Evolutionary conservation across 2,888 invertebrate species (phyloP).

Genomic region (Philereme transversata): DNA sequence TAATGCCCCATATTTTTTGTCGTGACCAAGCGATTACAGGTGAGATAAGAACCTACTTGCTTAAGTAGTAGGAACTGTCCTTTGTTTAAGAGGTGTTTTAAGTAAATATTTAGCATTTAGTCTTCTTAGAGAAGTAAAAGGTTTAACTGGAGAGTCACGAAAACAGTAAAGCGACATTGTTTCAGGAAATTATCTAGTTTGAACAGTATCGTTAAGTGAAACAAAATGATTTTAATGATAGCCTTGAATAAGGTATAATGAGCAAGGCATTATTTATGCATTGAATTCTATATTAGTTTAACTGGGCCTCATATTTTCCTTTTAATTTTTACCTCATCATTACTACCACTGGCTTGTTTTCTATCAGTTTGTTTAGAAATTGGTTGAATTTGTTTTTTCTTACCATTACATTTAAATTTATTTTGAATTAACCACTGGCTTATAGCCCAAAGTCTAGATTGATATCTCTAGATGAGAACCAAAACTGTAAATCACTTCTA

Average conservation of each 20-base stretch:
- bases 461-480: too few species aligned
- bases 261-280: too few species aligned
- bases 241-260: neutral
- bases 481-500: too few species aligned
- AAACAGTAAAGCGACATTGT: conserved; percentile 28
- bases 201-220: conserved; percentile 28
- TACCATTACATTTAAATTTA: too few species aligned
- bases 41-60: neutral
- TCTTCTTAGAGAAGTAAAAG: neutral
- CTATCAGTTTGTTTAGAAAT: too few species aligned
- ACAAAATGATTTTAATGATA: conserved; percentile 28
- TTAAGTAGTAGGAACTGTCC: neutral
- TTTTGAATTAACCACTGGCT: too few species aligned
- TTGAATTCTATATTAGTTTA: too few species aligned
- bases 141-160: conserved; percentile 37
- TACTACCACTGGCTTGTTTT: too few species aligned
- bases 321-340: too few species aligned
- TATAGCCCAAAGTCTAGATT: too few species aligned
- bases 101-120: conserved; percentile 9
- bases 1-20: conserved; percentile 56
- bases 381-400: too few species aligned
- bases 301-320: too few species aligned
- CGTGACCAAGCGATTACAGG: conserved; percentile 29
- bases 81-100: conserved; percentile 15
- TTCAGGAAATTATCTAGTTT: conserved; percentile 26